Conservation (phyloP, 1,140 invertebrate genomes). For the Drosophila auraria region DNA sequence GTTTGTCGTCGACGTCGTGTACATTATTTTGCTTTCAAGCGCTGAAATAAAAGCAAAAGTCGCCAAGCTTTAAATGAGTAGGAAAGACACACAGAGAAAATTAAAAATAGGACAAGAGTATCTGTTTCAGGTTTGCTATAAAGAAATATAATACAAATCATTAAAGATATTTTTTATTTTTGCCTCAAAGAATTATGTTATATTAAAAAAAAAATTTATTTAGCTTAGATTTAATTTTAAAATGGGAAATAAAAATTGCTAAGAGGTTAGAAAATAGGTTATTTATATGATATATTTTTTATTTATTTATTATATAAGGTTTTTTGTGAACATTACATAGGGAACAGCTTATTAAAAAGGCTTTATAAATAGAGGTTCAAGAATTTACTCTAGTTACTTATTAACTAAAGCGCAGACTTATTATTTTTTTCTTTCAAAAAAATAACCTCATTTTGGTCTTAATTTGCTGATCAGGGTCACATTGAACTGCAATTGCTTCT, state of each 20-base stretch:
- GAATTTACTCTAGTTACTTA: neutral
- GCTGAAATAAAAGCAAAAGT: conserved; percentile 77
- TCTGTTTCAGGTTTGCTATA: no score
- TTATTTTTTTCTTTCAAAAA: neutral
- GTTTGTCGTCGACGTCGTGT: conserved; percentile 60
- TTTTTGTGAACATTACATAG: no score
- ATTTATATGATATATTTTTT: neutral
- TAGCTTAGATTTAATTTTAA: neutral
- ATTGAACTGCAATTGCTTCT: neutral
- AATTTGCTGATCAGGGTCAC: neutral
- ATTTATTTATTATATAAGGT: neutral
- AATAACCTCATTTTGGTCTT: neutral
- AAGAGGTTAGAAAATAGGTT: neutral
- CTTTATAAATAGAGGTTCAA: no score
- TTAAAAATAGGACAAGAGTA: neutral
- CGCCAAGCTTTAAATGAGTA: conserved; percentile 73
- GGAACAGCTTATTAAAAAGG: no score
- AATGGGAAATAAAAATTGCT: neutral
- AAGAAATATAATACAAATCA: no score
- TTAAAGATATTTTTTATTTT: neutral
- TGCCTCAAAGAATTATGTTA: neutral
- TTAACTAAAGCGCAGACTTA: neutral
- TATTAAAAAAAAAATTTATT: no score
- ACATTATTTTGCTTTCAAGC: conserved; percentile 82
- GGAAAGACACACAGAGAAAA: conserved; percentile 12